Evolutionary conservation across 2,888 invertebrate species (phyloP).

Genomic region (Diarsia dahlii): DNA sequence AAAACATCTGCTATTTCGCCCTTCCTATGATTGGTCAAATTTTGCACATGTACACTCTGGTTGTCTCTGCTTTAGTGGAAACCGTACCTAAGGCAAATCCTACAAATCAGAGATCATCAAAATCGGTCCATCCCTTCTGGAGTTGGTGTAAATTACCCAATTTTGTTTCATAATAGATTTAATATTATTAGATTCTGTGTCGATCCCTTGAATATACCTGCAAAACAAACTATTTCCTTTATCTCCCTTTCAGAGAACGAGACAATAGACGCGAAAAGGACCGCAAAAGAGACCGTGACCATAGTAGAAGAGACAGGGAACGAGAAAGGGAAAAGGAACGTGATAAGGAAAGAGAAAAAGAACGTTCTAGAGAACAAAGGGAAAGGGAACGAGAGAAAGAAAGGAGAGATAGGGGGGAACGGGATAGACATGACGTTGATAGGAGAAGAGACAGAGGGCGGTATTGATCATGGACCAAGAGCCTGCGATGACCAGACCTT

Average conservation of each 20-base stretch:
- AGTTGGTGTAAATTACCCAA: no score
- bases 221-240: background rate
- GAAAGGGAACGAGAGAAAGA: slow-evolving; percentile 75
- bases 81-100: no score
- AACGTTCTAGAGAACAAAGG: slow-evolving; percentile 80
- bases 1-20: no score
- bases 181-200: background rate
- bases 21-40: no score
- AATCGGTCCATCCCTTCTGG: no score
- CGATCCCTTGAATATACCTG: background rate
- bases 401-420: slow-evolving; percentile 80
- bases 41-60: no score
- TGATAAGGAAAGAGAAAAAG: slow-evolving; percentile 85
- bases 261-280: slow-evolving; percentile 86
- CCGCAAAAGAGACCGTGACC: slow-evolving; percentile 77
- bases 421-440: slow-evolving; percentile 84
- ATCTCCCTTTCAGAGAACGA: slow-evolving; percentile 78
- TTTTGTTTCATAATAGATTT: no score
- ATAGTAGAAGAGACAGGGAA: slow-evolving; percentile 46
- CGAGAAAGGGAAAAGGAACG: slow-evolving; percentile 85
- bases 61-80: no score
- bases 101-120: no score
- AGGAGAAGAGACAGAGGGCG: slow-evolving; percentile 84
- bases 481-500: no score
- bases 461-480: slow-evolving; percentile 66